Evolutionary conservation across 30 jellyfish, hydroid and myxozoan species (phyloP).

Genomic region (Sanderia malayensis): DNA sequence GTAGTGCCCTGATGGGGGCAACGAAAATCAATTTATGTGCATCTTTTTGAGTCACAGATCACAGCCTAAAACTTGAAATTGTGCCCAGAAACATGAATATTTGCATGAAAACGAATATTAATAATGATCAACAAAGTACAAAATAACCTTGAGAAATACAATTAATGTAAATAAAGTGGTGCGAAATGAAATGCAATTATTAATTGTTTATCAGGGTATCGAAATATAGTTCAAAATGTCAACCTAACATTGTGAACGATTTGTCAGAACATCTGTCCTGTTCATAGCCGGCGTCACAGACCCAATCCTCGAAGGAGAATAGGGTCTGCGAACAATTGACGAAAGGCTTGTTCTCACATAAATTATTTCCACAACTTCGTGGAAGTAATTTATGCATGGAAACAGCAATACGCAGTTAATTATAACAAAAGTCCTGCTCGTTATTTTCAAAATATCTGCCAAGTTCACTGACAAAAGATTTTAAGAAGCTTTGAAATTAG

Average conservation of each 20-base stretch:
- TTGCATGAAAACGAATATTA: no score
- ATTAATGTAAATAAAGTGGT: no score
- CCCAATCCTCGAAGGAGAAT: constrained; percentile 29
- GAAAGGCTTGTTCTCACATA: constrained; percentile 17
- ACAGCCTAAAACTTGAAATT: not conserved
- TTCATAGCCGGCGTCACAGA: constrained; percentile 18
- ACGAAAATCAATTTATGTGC: not conserved
- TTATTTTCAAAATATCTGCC: constrained; percentile 16
- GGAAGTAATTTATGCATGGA: constrained; percentile 22
- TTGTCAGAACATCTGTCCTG: no score
- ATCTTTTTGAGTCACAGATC: not conserved
- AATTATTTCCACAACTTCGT: constrained; percentile 14
- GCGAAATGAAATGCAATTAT: no score
- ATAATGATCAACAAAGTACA: no score
- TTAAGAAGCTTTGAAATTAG: not conserved
- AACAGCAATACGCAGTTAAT: not conserved
- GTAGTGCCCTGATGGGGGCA: not conserved
- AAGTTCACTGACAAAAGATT: constrained; percentile 10
- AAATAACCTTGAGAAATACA: no score
- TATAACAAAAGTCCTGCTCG: not conserved
- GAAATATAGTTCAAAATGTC: no score
- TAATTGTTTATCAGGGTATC: no score
- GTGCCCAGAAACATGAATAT: no score
- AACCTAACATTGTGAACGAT: no score
- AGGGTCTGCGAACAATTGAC: constrained; percentile 38